phyloP scores from a whole-genome alignment of 2,888 invertebrate genomes.

The Allophyes oxyacanthae region DNA sequence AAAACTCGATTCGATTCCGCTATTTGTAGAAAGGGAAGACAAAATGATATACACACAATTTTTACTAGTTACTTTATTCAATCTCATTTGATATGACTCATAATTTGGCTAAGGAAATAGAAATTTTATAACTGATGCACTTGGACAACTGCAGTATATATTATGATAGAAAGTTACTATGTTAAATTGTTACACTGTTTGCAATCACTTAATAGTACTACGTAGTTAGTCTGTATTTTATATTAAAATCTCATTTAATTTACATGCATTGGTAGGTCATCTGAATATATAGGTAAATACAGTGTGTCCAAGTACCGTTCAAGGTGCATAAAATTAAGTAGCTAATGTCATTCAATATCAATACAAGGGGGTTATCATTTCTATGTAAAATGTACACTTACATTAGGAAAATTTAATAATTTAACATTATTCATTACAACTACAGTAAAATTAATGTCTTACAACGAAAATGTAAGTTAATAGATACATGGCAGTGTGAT shows the following conservation, averaged over 20 bases:
- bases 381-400: slow-evolving; percentile 77
- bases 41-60: slow-evolving; percentile 53
- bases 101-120: slow-evolving; percentile 86
- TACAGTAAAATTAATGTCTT: slow-evolving; percentile 50
- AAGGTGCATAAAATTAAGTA: slow-evolving; percentile 70
- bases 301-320: slow-evolving; percentile 62
- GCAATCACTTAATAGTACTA: slow-evolving; percentile 9
- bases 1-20: too few species aligned
- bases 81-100: slow-evolving; percentile 88
- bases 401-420: slow-evolving; percentile 71
- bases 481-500: slow-evolving; percentile 63
- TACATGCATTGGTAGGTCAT: slow-evolving; percentile 6
- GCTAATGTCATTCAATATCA: slow-evolving; percentile 61
- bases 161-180: neutral
- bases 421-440: slow-evolving; percentile 49
- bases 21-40: slow-evolving; percentile 33
- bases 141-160: slow-evolving; percentile 64
- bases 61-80: slow-evolving; percentile 84
- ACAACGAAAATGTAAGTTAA: slow-evolving; percentile 46
- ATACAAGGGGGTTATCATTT: slow-evolving; percentile 64
- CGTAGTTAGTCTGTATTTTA: slow-evolving; percentile 1
- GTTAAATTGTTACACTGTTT: slow-evolving; percentile 8
- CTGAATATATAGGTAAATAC: slow-evolving; percentile 13
- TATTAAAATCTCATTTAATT: slow-evolving; percentile 8
- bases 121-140: slow-evolving; percentile 68